Conservation (phyloP, 2,888 invertebrate genomes). For the Ichneumon xanthorius region DNA sequence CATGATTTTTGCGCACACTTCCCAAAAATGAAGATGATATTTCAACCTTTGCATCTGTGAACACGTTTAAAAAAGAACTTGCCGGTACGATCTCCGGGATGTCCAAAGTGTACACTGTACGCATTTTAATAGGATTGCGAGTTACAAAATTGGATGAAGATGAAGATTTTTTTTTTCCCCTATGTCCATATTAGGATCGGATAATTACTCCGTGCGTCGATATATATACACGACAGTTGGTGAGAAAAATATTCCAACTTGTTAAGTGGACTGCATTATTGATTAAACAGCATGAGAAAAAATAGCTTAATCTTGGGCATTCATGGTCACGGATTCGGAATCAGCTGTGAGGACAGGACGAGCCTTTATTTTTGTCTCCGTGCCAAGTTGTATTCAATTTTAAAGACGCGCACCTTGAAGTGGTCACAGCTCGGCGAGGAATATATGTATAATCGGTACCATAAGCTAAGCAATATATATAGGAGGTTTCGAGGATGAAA, state of each 20-base stretch:
- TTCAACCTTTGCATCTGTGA: not conserved
- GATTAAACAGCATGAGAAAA: conserved; percentile 20
- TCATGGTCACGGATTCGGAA: conserved; percentile 2
- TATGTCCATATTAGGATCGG: not conserved
- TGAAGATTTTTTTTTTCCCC: not conserved
- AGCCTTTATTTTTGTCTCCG: conserved; percentile 40
- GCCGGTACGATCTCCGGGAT: not conserved
- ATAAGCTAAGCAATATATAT: conserved; percentile 38
- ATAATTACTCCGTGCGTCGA: not conserved
- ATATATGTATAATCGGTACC: conserved; percentile 39
- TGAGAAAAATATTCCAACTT: not conserved
- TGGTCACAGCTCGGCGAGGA: conserved; percentile 20
- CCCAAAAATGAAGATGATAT: too few species aligned
- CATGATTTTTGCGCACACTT: too few species aligned
- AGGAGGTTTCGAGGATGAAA: conserved; percentile 12
- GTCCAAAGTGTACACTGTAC: not conserved
- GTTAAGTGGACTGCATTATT: conserved; percentile 23
- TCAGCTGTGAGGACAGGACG: conserved; percentile 34
- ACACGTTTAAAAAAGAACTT: not conserved
- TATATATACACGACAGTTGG: not conserved
- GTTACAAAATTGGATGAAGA: not conserved
- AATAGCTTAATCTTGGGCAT: not conserved
- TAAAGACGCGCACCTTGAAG: conserved; percentile 56
- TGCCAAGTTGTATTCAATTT: conserved; percentile 56
- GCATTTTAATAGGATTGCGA: not conserved